phyloP scores from a whole-genome alignment of 1,140 invertebrate genomes.

The Ctenoplectra terminalis region DNA sequence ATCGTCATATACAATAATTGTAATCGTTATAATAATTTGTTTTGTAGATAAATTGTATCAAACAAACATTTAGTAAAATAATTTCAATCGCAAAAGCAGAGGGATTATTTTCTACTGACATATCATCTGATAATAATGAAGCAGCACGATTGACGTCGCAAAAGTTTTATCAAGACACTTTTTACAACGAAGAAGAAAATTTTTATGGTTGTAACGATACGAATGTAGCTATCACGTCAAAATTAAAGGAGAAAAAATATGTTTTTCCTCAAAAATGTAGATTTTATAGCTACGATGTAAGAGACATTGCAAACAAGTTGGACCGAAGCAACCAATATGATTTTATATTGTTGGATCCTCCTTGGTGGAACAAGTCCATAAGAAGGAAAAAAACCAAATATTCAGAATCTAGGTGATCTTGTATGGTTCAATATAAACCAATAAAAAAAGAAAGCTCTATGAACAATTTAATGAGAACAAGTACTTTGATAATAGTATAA shows the following conservation, averaged over 20 bases:
- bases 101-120: slow-evolving; percentile 60
- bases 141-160: slow-evolving; percentile 72
- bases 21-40: slow-evolving; percentile 12
- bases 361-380: slow-evolving; percentile 97
- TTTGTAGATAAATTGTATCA: slow-evolving; percentile 68
- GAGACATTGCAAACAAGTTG: slow-evolving; percentile 75
- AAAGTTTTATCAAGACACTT: slow-evolving; percentile 73
- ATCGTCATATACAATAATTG: neutral
- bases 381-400: slow-evolving; percentile 88
- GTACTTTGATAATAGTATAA: slow-evolving; percentile 64
- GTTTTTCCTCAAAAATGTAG: slow-evolving; percentile 80
- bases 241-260: slow-evolving; percentile 73
- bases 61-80: slow-evolving; percentile 63
- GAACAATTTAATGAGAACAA: slow-evolving; percentile 66
- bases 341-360: slow-evolving; percentile 94
- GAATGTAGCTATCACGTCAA: slow-evolving; percentile 67
- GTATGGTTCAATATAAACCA: slow-evolving; percentile 45
- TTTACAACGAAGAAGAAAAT: slow-evolving; percentile 59
- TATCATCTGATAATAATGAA: slow-evolving; percentile 75
- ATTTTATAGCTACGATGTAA: slow-evolving; percentile 83
- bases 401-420: slow-evolving; percentile 83
- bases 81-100: slow-evolving; percentile 55
- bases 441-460: slow-evolving; percentile 43
- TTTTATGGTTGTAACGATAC: slow-evolving; percentile 75
- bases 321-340: slow-evolving; percentile 85